Base-by-base conservation (phyloP, 2,888 invertebrate species). In the Ophioninae sp. region DNA sequence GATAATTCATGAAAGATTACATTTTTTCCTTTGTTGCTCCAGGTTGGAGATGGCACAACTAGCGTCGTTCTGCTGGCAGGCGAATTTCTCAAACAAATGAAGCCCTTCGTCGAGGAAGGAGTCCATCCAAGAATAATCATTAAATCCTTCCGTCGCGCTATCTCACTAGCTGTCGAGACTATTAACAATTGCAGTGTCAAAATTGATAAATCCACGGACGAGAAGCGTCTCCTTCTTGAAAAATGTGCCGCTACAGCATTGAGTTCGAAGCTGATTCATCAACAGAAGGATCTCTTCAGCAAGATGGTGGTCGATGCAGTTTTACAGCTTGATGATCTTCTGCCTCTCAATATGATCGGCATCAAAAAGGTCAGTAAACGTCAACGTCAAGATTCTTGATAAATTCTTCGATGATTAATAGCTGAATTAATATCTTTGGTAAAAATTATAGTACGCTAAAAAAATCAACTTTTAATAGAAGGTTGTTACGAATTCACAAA, bases 41-140 rank as follows among this genome's bases (percentile, higher is more conserved):
- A 98, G 97, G 97, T 99, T 76, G 99, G 99, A 6, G 99, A 99
- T 94, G 99, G 99, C 8, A 99, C 99, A 10, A 99, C 99, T 0
- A 98, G 97, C 77, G 99, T 99, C 41, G 99, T 99, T 2, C 94
- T 99, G 82, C 93, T 99, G 73, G 98, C 99, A 51, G 98, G 98
- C 17, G 99, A 99, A 93, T 96, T 99, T 86, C 93, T 99, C 87
- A 99, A 98, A 93, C 97, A 98, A 91, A 94, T 98, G 87, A 99
- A 99, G 93, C 96, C 97, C 0, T 99, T 97, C 90, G 95, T 99
- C 44, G 99, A 99, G 91, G 99, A 99, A 93, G 99, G 99, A 17
- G 96, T 97, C 0, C 99, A 99, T 93, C 98, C 99, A 0, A 96
- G 99, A 79, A 95, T 99, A 77, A 96, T 99, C 75, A 97, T 99